Evolutionary conservation across 2,888 invertebrate species (phyloP).

Genomic region (Eupithecia tripunctaria): DNA sequence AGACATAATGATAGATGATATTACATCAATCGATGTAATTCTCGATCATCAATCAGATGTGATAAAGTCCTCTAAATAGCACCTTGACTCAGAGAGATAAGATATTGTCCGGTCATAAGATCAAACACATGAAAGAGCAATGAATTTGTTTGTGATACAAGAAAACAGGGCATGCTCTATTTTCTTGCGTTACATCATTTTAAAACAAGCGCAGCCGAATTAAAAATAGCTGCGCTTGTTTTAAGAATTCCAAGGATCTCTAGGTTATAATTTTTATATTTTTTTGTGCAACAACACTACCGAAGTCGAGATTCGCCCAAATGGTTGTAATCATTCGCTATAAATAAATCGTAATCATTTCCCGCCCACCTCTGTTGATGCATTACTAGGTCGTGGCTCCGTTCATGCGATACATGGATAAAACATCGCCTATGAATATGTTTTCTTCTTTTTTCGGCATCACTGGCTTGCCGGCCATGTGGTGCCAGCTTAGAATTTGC

Average conservation of each 20-base stretch:
- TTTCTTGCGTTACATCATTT: too few relatives aligned
- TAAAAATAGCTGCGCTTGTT: slow-evolving; percentile 1
- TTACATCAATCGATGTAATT: background rate
- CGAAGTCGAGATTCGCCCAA: background rate
- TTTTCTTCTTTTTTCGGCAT: background rate
- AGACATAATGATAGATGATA: background rate
- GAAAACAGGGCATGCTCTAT: slow-evolving; percentile 7
- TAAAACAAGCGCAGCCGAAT: too few relatives aligned
- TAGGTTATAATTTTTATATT: background rate
- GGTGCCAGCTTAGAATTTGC: too few relatives aligned
- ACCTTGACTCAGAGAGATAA: slow-evolving; percentile 15
- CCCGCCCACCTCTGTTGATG: background rate
- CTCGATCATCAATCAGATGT: background rate
- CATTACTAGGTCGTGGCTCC: background rate
- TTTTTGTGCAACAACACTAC: background rate
- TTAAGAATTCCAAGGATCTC: background rate
- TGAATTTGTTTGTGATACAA: background rate
- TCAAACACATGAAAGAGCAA: slow-evolving; percentile 1
- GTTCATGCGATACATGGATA: background rate
- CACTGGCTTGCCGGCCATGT: too few relatives aligned
- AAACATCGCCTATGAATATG: background rate
- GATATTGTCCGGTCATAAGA: slow-evolving; percentile 16
- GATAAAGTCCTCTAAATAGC: slow-evolving; percentile 7
- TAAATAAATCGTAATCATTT: background rate
- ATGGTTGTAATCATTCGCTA: background rate